Evolutionary conservation across 2,797 vertebrate species (phyloP), one percentile per base, ranked within the genome.

Genomic region (Columba guinea): DNA sequence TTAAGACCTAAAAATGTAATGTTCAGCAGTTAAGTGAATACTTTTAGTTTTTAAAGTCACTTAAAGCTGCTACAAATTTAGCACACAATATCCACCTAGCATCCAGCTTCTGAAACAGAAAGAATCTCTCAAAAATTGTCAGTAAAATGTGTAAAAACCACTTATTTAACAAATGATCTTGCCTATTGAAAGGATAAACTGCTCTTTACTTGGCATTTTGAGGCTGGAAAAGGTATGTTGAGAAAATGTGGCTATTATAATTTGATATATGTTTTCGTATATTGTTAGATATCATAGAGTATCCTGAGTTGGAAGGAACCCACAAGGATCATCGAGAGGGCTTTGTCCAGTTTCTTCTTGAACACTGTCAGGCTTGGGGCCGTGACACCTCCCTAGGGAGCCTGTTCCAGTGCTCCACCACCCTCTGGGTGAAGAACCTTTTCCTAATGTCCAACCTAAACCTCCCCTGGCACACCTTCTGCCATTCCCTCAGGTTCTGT

Each of bases 51-150:
- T 39, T 59, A 22, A 4, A 8, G 14, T 82, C 41, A 69, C 68
- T 82, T 94, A 88, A 73, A 82, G 52, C 48, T 62, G 27, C 44
- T 65, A 35, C 37, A 79, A 11, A 79, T 84, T 55, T 55, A 88
- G 37, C 5, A 4, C 17, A 26, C 55, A 90, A 71, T 86, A 64
- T 83, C 75, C 73, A 65, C 44, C 88, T 90, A 39, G 5, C 81
- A 84, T 88, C 92, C 93, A 87, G 65, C 84, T 92, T 91, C 78
- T 85, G 91, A 88, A 94, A 83, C 51, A 80, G 62, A 78, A 79
- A 80, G 56, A 76, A 8, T 60, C 76, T 78, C 62, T 87, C 51
- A 84, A 32, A 96, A 96, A 73, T n/a, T 84, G 90, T 93, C 91
- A 94, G 71, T 75, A n/a, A 79, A 88, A 93, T 51, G 67, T 71